Evolutionary conservation across 2,797 vertebrate species (phyloP).

Genomic region (Scolopax rusticola): DNA sequence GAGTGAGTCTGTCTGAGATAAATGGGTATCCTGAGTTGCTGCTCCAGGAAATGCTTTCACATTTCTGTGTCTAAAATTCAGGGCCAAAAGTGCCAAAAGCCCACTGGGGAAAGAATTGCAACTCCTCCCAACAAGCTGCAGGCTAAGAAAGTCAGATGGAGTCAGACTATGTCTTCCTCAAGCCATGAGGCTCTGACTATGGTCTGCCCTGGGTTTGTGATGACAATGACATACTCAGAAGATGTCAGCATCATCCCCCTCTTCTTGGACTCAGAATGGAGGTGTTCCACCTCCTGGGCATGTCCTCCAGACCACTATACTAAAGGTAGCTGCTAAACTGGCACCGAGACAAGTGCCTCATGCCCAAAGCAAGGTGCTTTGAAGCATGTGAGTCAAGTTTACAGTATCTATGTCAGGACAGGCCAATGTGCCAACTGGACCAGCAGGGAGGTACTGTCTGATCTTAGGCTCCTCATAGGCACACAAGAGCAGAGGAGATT

Average conservation of each 20-base stretch:
- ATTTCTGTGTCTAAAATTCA: neutral
- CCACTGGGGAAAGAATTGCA: neutral
- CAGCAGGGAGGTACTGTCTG: neutral
- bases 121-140: neutral
- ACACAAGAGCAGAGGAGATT: neutral
- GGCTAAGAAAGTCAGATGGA: neutral
- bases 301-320: neutral
- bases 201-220: neutral
- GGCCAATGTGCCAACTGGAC: neutral
- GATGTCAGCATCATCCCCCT: neutral
- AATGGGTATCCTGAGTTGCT: neutral
- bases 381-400: neutral
- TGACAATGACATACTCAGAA: neutral
- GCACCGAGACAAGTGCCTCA: neutral
- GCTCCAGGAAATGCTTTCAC: neutral
- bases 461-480: neutral
- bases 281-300: neutral
- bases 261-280: neutral
- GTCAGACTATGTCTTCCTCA: neutral
- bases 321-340: neutral
- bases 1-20: neutral
- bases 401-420: neutral
- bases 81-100: neutral
- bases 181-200: neutral
- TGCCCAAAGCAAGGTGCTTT: neutral